Conservation (phyloP, 92 coral and sea anemone species). For the Parazoanthus atlanticus region DNA sequence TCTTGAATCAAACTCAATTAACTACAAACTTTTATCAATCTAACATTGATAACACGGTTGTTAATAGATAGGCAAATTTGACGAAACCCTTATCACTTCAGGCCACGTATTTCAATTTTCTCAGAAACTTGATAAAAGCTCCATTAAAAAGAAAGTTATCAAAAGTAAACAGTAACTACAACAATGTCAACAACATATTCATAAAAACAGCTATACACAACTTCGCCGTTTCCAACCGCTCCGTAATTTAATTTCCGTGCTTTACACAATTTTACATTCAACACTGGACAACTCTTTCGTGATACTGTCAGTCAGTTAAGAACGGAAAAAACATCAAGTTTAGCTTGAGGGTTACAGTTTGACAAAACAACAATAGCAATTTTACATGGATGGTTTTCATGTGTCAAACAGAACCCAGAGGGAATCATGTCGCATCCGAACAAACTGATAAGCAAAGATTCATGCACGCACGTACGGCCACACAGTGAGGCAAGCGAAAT, state of each 20-base stretch:
- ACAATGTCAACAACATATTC: background rate
- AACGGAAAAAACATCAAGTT: background rate
- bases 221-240: background rate
- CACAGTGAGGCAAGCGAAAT: no score
- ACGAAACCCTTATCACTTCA: background rate
- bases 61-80: background rate
- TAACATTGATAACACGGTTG: conserved; percentile 4
- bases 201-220: background rate
- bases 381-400: background rate
- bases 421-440: background rate
- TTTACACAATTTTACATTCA: background rate
- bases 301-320: background rate
- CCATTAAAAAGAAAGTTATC: background rate
- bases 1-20: background rate
- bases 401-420: background rate
- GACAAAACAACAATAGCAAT: background rate
- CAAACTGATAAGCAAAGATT: background rate
- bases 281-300: background rate
- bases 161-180: background rate
- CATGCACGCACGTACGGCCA: background rate
- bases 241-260: background rate
- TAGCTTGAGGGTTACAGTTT: background rate
- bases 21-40: conserved; percentile 1
- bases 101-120: background rate
- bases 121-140: background rate